Base-by-base conservation (phyloP, 1,140 invertebrate genomes). In the Drosophila sp. region DNA sequence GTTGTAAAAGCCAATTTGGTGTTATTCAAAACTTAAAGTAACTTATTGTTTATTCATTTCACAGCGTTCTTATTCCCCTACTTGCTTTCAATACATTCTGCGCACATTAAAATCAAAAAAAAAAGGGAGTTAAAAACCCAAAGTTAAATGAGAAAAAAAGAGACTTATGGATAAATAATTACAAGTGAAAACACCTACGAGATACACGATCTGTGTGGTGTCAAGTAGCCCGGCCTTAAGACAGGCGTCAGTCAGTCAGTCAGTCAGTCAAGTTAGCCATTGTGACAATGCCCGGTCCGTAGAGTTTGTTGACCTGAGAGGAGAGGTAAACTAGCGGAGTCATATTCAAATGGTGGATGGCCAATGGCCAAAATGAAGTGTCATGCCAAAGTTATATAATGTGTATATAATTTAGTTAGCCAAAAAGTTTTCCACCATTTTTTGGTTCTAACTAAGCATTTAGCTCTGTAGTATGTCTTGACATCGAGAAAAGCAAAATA, bases 131-230 rank as follows among this genome's bases (percentile, higher is more conserved):
- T 7, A 32, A 46, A 16, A n/a, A 16, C 32, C 27, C 27, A 16
- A 25, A 36, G 32, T 48, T 48, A 46, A 34, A 69, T 51, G 71
- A 65, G 83, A 78, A 57, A 67, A 70, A 62, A 77, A 27, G 63
- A 41, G 29, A 64, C 67, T 78, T 89, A 87, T 87, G 83, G 75
- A 38, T 87, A 89, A 89, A 87, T 87, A 87, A 87, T 89, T 89
- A 87, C 83, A 79, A 82, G 76, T 73, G 67, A 82, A 82, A 82
- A 87, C 82, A 87, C 83, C 82, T 87, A 87, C 82, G 72, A 79
- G 69, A 70, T 65, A 59, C 70, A 80, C 50, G 65, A 62, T 64
- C 45, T 48, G 32, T 50, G 45, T 36, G 78, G 69, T 72, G 74
- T 62, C 79, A 78, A 79, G 77, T 73, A 63, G 69, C 74, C 62